A percentile compares a stretch with the other conserved stretches of the same genome.
Evolutionary conservation across 2,888 invertebrate genomes (phyloP).

Genomic region (Tupiocoris notatus): DNA sequence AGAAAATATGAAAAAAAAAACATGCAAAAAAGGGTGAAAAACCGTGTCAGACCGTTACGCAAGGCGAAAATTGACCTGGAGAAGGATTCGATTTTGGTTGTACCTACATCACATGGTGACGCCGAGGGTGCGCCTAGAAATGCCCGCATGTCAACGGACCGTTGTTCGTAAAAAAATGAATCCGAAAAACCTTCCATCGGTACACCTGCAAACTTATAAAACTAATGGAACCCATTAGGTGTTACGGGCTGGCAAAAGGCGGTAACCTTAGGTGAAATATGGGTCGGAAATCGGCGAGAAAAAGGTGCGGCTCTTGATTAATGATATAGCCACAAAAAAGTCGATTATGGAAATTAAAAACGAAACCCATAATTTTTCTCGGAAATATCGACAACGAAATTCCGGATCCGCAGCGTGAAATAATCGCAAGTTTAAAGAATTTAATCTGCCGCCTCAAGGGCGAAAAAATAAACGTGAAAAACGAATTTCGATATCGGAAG

Average conservation of each 20-base stretch:
- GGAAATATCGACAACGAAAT: too few relatives aligned
- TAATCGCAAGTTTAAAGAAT: too few relatives aligned
- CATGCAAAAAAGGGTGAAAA: background rate
- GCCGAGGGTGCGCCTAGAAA: background rate
- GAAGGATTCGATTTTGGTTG: too few relatives aligned
- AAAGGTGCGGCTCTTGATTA: background rate
- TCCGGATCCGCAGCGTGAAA: too few relatives aligned
- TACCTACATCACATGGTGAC: background rate
- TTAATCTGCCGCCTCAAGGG: too few relatives aligned
- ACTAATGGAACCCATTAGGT: background rate
- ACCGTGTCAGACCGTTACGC: background rate
- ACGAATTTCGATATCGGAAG: too few relatives aligned
- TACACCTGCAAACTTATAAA: background rate
- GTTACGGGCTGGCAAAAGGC: background rate
- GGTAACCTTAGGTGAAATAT: background rate
- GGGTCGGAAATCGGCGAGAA: background rate
- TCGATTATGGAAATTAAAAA: too few relatives aligned
- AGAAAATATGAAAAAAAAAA: background rate
- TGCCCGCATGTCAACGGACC: background rate
- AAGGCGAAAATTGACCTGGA: background rate
- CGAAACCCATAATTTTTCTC: too few relatives aligned
- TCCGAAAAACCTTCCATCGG: background rate
- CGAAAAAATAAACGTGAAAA: too few relatives aligned
- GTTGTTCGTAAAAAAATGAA: background rate
- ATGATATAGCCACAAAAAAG: slow-evolving; percentile 15